Conservation (phyloP, 2,888 invertebrate species). For the Nephrotoma guestfalica region DNA sequence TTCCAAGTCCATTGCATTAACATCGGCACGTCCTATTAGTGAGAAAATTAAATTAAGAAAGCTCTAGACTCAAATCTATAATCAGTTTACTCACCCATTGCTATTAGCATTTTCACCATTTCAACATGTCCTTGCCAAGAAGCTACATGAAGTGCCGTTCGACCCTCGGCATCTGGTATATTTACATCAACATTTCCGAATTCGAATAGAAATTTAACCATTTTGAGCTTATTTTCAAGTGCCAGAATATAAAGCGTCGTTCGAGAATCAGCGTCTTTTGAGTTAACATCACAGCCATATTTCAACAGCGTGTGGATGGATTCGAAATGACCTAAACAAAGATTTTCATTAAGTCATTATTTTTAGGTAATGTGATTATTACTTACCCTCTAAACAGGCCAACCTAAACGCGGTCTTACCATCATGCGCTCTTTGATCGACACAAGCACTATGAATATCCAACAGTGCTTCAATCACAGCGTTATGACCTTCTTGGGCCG, state of each 20-base stretch:
- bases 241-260: conserved; percentile 86
- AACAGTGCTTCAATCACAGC: conserved; percentile 41
- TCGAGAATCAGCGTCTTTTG: conserved; percentile 82
- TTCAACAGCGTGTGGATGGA: conserved; percentile 41
- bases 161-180: conserved; percentile 77
- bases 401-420: conserved; percentile 73
- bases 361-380: not conserved
- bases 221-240: conserved; percentile 68
- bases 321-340: conserved; percentile 58
- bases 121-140: conserved; percentile 91
- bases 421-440: conserved; percentile 77
- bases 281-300: conserved; percentile 71
- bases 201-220: conserved; percentile 67
- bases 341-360: not conserved
- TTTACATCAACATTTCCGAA: conserved; percentile 69
- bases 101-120: conserved; percentile 75
- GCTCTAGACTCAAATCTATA: not conserved
- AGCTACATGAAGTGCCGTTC: conserved; percentile 79
- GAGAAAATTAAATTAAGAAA: not conserved
- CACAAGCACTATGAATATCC: conserved; percentile 60
- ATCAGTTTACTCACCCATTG: conserved; percentile 35
- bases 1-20: conserved; percentile 79
- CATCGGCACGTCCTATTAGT: conserved; percentile 55
- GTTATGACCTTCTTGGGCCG: conserved; percentile 78
- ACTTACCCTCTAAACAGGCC: conserved; percentile 26